Evolutionary conservation across 2,797 vertebrate species (phyloP), one percentile per base, ranked within the genome.

Genomic region (Arctocebus calabarensis): DNA sequence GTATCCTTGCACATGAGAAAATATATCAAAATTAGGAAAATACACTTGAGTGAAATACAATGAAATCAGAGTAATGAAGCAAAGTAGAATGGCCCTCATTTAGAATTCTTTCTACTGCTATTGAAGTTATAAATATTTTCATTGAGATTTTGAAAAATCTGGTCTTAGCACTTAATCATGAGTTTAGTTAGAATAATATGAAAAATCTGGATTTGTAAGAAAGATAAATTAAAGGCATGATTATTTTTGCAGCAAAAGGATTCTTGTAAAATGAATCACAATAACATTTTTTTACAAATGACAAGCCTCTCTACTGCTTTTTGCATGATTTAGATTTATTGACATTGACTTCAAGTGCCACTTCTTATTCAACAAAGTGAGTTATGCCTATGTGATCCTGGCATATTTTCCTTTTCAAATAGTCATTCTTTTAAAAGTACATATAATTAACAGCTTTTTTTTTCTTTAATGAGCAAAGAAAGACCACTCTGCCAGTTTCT

Each of bases 401-500:
- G n/a, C 48, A 25, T 43, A 34, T 48, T 83, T 79, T 86, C 22
- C 37, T 55, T 82, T 59, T 48, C 40, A 68, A 78, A 55, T 3
- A 43, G 25, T 40, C 37, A 71, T 45, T 77, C 25, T 87, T 82
- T 95, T 94, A 74, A 62, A 94, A 84, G 27, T 20, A 9, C 23
- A 4, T 89, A 22, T 79, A n/a, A 45, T 37, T 3, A 84, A 40
- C 6, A 64, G 29, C 45, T 73, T 55, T 66, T 81, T 74, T 64
- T 87, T 62, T 57, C 40, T 78, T 74, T 40, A 87, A 75, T 57
- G 91, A 96, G 68, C 61, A 91, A 88, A 94, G 75, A 91, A 88
- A 94, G 75, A 86, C 73, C 61, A 90, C n/a, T 66, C 37, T 71
- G 82, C 43, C 73, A 66, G 52, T 95, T 86, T 95, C 83, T 86